Evolutionary conservation across 2,888 invertebrate species (phyloP).

Genomic region (Hedychridium roseum): DNA sequence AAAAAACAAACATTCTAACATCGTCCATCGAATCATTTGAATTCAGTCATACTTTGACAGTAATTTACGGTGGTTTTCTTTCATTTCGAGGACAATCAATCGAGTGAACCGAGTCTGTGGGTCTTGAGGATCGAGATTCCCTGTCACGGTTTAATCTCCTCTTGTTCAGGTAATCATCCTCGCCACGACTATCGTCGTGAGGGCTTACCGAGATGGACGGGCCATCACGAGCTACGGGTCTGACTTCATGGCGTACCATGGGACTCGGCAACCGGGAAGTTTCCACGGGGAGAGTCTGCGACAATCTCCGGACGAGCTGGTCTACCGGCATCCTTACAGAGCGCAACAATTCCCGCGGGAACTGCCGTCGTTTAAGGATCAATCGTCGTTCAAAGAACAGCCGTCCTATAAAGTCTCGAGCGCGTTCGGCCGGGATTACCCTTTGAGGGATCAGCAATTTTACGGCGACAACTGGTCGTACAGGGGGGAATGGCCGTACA

Average conservation of each 20-base stretch:
- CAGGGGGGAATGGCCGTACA: neutral
- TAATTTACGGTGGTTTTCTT: no score
- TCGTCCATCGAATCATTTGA: no score
- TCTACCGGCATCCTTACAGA: conserved; percentile 21
- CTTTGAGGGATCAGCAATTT: neutral
- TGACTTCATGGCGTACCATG: conserved; percentile 37
- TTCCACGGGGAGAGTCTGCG: conserved; percentile 31
- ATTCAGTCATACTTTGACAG: no score
- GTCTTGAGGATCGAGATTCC: neutral
- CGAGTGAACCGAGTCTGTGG: neutral
- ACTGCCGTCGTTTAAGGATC: conserved; percentile 17
- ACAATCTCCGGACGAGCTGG: conserved; percentile 32
- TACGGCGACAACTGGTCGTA: conserved; percentile 19
- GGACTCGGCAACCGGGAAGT: conserved; percentile 27
- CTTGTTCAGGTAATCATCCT: conserved; percentile 40
- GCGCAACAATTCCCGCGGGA: conserved; percentile 5
- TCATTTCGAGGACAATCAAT: neutral
- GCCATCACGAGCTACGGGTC: conserved; percentile 24
- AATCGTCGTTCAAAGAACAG: conserved; percentile 23
- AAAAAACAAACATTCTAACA: no score
- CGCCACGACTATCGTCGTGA: conserved; percentile 30
- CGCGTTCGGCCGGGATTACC: conserved; percentile 10
- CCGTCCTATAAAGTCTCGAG: conserved; percentile 6
- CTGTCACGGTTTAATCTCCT: neutral
- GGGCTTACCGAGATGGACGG: conserved; percentile 31